A percentile compares a stretch with the other conserved stretches of the same genome.
These are phyloP conservation scores for Heliothis peltigera DNA, from an alignment of 2,888 invertebrate species.

Conservation along the genomic window DNA sequence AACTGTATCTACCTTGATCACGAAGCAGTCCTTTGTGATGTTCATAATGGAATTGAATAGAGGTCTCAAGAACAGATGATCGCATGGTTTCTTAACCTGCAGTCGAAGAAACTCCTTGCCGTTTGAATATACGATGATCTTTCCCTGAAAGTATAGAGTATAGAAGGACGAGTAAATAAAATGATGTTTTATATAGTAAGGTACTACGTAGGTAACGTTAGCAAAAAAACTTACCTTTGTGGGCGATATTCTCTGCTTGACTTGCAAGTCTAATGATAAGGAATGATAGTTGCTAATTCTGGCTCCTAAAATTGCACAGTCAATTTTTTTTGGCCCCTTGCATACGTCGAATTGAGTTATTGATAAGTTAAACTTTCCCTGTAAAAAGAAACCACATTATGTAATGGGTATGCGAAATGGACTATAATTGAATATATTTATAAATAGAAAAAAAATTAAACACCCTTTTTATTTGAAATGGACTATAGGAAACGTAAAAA, in stretches of 20 bases:
- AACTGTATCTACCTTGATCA: slow-evolving; percentile 51
- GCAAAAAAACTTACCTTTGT: slow-evolving; percentile 59
- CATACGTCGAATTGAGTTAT: slow-evolving; percentile 32
- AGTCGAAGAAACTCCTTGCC: slow-evolving; percentile 75
- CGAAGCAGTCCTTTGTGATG: slow-evolving; percentile 69
- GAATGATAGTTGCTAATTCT: slow-evolving; percentile 37
- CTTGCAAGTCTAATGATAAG: slow-evolving; percentile 51
- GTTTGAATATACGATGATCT: slow-evolving; percentile 71
- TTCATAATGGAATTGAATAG: slow-evolving; percentile 72
- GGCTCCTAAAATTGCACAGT: slow-evolving; percentile 30
- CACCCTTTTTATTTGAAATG: no score
- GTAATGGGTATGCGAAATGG: no score
- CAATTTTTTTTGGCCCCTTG: slow-evolving; percentile 45
- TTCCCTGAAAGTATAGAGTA: slow-evolving; percentile 70
- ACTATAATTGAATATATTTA: no score
- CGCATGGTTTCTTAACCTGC: slow-evolving; percentile 80
- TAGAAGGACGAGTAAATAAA: not conserved
- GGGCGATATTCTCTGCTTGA: slow-evolving; percentile 59
- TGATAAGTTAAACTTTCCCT: slow-evolving; percentile 36
- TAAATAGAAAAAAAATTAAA: no score
- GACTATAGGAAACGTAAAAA: no score
- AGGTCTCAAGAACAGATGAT: slow-evolving; percentile 77
- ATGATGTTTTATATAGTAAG: not conserved
- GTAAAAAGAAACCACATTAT: slow-evolving; percentile 12
- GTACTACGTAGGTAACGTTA: no score